These are phyloP conservation scores for Drosophila rubida DNA, from an alignment of 2,888 invertebrate genomes.

Conservation along the genomic window DNA sequence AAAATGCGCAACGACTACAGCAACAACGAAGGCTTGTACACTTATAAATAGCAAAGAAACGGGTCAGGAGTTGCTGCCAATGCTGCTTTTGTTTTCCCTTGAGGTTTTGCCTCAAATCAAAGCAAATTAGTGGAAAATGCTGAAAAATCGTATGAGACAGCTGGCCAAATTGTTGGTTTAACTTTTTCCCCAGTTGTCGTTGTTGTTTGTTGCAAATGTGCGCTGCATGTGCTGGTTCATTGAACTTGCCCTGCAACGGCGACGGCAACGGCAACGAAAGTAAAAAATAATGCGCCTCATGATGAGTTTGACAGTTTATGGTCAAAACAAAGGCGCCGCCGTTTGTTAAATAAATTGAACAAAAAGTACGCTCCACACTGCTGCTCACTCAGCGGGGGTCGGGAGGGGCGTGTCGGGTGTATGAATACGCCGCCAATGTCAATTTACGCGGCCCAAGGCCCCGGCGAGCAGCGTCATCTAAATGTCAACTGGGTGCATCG, in stretches of 20 bases:
- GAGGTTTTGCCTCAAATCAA: conserved; percentile 59
- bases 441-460: conserved; percentile 71
- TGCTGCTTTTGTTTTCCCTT: conserved; percentile 46
- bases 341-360: conserved; percentile 62
- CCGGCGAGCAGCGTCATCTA: conserved; percentile 49
- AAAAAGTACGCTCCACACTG: conserved; percentile 17
- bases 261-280: conserved; percentile 11
- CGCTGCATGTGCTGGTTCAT: conserved; percentile 18
- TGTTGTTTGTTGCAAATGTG: conserved; percentile 25
- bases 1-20: conserved; percentile 58
- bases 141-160: conserved; percentile 53
- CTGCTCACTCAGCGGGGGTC: too few relatives aligned
- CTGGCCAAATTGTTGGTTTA: conserved; percentile 49
- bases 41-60: conserved; percentile 69
- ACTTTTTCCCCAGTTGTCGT: not conserved
- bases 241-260: conserved; percentile 39
- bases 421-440: conserved; percentile 64
- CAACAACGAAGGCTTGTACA: too few relatives aligned
- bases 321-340: conserved; percentile 78
- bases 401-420: conserved; percentile 29
- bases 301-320: conserved; percentile 68
- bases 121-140: conserved; percentile 63
- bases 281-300: conserved; percentile 57
- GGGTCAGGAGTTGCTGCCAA: conserved; percentile 62
- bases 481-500: conserved; percentile 76